Base-by-base conservation (phyloP, 1,140 invertebrate genomes). In the Zaprionus capensis region DNA sequence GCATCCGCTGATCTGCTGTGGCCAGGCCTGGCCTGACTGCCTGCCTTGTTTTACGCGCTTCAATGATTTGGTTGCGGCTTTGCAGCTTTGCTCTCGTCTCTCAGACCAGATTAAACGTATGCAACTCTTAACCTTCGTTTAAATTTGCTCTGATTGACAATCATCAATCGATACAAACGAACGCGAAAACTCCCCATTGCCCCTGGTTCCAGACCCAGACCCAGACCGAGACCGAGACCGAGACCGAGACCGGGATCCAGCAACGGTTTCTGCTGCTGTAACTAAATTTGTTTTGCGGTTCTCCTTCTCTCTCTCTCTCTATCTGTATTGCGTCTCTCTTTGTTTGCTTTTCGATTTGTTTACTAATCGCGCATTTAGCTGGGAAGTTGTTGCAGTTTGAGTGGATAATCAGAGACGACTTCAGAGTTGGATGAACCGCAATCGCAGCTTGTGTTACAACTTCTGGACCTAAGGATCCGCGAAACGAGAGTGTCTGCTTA, bases 111-210 rank as follows among this genome's bases (percentile, higher is more conserved):
- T 90, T 88, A 88, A 88, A 64, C 84, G 84, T 90, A 88, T 88
- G 85, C 84, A 88, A 81, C 84, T 90, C 78, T 90, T 84, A 88
- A 90, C 84, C 84, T 88, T 88, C 81, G 78, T 72, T 88, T 90
- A 88, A 84, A 83, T 88, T 65, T 75, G 71, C 85, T 84, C 84
- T 88, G 84, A 88, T 88, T 88, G 84, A 88, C 85, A 88, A 88
- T 75, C 83, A 87, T 86, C 84, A 71, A 83, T 80, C 80, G 81
- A 80, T 55, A 26, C 70, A 82, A 66, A 22, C 63, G 74, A 78
- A 65, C 38, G 69, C 55, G 74, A 71, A 62, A 68, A 68, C 44
- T 72, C 26, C 34, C 41, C 65, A 73, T 59, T 62, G 58, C 46
- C 49, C 56, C 71, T 62, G 64, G 36, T 44, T 44, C 41, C 24